Base-by-base conservation (phyloP, 2,888 invertebrate genomes). In the Helobdella robusta region DNA sequence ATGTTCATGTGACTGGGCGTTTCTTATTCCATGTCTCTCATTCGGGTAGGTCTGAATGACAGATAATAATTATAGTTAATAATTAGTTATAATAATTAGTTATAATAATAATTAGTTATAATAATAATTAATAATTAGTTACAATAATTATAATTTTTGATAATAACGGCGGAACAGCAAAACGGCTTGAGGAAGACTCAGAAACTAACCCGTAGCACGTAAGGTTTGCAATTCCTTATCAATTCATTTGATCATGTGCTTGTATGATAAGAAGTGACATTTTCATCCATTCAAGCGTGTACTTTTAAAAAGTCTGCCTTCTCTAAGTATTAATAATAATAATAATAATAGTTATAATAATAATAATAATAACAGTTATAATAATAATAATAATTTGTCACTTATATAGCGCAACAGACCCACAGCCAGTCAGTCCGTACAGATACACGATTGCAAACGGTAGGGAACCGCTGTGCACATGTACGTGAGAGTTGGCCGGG, bases 241-340 rank as follows among this genome's bases (percentile, higher is more conserved):
- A 98, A 84, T 66, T 89, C 88, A n/a, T n/a, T n/a, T n/a, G n/a
- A n/a, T n/a, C n/a, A 82, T 72, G 89, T 87, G 74, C 89, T 90
- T 18, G 94, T 93, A 81, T 98, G 98, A 73, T 88, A 87, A 80
- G 98, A 97, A 80, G 99, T 98, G 0, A 98, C 98, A 78, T 98
- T 99, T 81, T 98, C 98, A 79, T 98, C 98, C 66, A 93, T 92
- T 69, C 97, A 82, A 1, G 98, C 98, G 79, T 99, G 98, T n/a
- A n/a, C n/a, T n/a, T n/a, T n/a, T n/a, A n/a, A n/a, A n/a, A n/a
- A n/a, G n/a, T n/a, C n/a, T n/a, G n/a, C n/a, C n/a, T n/a, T n/a
- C n/a, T n/a, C n/a, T n/a, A n/a, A n/a, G n/a, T n/a, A n/a, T n/a
- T n/a, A n/a, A n/a, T n/a, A n/a, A n/a, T n/a, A n/a, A n/a, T n/a